Evolutionary conservation across 2,797 vertebrate genomes (phyloP).

Genomic region (Gorsachius magnificus): DNA sequence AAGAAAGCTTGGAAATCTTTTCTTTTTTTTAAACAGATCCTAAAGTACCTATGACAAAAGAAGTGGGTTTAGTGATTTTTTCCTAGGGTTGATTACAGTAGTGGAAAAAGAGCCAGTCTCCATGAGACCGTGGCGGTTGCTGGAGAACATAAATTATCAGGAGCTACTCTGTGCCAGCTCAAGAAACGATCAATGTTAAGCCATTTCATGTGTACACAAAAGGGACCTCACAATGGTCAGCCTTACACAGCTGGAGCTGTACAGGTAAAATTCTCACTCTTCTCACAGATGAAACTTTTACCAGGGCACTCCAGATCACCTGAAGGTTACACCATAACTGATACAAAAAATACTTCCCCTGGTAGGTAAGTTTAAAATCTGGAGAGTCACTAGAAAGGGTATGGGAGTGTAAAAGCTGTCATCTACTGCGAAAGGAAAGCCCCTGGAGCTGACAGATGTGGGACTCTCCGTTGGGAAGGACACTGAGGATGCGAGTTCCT

Average conservation of each 20-base stretch:
- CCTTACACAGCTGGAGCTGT: neutral
- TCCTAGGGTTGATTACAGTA: neutral
- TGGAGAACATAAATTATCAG: neutral
- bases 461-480: neutral
- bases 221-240: neutral
- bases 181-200: neutral
- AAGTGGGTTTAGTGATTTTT: neutral
- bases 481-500: neutral
- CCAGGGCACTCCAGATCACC: neutral
- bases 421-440: neutral
- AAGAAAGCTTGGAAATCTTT: rapidly evolving
- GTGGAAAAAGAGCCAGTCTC: neutral
- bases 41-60: neutral
- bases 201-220: neutral
- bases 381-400: neutral
- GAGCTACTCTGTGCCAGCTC: neutral
- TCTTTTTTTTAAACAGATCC: neutral
- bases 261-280: neutral
- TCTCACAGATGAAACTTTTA: neutral
- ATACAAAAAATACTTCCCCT: neutral
- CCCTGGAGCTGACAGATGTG: neutral
- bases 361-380: neutral
- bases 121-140: neutral
- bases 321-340: neutral
- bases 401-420: neutral